These are phyloP conservation scores for Adoxophyes honmai DNA, from an alignment of 1,140 invertebrate species.

Conservation along the genomic window DNA sequence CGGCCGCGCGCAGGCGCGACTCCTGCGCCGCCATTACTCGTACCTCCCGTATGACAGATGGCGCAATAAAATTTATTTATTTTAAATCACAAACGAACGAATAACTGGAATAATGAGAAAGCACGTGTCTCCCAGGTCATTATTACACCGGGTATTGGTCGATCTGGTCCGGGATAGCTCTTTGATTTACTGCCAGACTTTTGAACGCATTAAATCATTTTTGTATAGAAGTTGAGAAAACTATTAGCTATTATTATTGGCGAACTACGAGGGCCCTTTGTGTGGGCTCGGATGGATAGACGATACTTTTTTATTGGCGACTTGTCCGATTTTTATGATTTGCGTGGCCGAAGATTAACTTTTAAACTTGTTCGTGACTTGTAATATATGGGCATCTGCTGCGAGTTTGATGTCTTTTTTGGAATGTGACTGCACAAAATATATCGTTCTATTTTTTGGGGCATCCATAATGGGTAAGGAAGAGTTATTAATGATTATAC, in stretches of 20 bases:
- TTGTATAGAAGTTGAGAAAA: conserved; percentile 68
- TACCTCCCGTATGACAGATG: conserved; percentile 67
- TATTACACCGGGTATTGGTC: conserved; percentile 44
- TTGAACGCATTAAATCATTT: conserved; percentile 68
- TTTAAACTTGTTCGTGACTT: conserved; percentile 16
- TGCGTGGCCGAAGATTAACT: conserved; percentile 40
- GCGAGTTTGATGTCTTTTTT: conserved; percentile 12
- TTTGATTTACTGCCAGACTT: conserved; percentile 69
- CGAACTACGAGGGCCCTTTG: conserved; percentile 52
- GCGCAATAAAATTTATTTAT: conserved; percentile 70
- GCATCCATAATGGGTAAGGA: too few relatives aligned
- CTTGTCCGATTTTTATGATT: conserved; percentile 43
- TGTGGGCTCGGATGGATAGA: conserved; percentile 34
- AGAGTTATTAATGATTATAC: too few relatives aligned
- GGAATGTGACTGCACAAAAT: neutral
- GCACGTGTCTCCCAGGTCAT: conserved; percentile 54
- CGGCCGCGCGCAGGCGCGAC: conserved; percentile 36
- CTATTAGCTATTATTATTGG: conserved; percentile 72
- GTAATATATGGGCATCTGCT: conserved; percentile 14
- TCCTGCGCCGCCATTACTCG: conserved; percentile 56
- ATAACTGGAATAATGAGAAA: conserved; percentile 62
- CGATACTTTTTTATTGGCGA: conserved; percentile 44
- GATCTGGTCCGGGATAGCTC: conserved; percentile 44
- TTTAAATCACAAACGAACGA: conserved; percentile 52
- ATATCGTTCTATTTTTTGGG: too few relatives aligned